Conservation (phyloP, 1,140 invertebrate genomes). For the Drosophila ananassae region DNA sequence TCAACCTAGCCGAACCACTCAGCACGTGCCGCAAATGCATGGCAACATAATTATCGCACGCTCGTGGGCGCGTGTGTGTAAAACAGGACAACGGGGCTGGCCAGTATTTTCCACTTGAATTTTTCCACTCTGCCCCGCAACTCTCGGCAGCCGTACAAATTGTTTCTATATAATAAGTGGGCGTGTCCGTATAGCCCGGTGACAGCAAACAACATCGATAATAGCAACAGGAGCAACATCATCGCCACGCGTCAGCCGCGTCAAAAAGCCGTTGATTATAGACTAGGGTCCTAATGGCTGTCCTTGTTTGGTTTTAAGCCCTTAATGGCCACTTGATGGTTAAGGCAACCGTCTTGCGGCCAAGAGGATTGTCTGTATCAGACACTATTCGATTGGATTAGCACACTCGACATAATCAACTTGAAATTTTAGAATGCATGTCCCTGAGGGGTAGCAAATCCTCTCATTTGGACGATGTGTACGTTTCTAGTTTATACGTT, state of each 20-base stretch:
- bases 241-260: constrained; percentile 62
- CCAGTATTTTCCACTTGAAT: constrained; percentile 54
- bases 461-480: neutral
- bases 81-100: constrained; percentile 19
- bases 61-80: constrained; percentile 66
- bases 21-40: constrained; percentile 74
- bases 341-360: constrained; percentile 25
- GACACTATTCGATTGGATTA: constrained; percentile 41
- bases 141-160: constrained; percentile 58
- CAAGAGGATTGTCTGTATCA: constrained; percentile 3
- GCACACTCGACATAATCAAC: constrained; percentile 31
- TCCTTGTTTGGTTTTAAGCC: constrained; percentile 71
- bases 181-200: constrained; percentile 57
- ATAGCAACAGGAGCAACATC: constrained; percentile 27
- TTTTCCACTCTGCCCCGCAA: constrained; percentile 36
- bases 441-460: neutral
- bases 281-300: constrained; percentile 54
- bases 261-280: constrained; percentile 80
- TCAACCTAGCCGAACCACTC: constrained; percentile 10
- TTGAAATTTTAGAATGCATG: constrained; percentile 2
- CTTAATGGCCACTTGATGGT: constrained; percentile 79
- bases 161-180: constrained; percentile 78
- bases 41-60: constrained; percentile 81
- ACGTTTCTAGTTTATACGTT: constrained; percentile 30
- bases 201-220: constrained; percentile 49